Conservation (phyloP, 2,797 vertebrate genomes). For the Aeoliscus strigatus region DNA sequence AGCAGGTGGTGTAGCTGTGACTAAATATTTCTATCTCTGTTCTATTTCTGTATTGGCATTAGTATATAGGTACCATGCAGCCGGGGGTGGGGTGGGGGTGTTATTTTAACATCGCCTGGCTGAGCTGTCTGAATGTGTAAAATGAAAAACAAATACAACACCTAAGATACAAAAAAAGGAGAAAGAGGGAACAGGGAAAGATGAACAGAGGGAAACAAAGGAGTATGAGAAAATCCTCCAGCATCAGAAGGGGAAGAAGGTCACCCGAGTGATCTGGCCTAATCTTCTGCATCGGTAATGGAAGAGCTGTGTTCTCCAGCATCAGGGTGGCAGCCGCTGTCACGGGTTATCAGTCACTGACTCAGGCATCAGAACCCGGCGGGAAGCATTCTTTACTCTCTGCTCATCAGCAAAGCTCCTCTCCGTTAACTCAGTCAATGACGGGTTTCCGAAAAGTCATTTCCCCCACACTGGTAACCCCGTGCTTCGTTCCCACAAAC, state of each 20-base stretch:
- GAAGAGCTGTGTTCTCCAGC: slow-evolving; percentile 41
- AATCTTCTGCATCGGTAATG: slow-evolving; percentile 66
- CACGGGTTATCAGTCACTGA: slow-evolving; percentile 63
- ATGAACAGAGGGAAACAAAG: too few species aligned
- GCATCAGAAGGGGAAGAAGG: slow-evolving; percentile 38
- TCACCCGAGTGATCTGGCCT: slow-evolving; percentile 50
- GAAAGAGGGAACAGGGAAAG: too few species aligned
- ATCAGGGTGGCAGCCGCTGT: slow-evolving; percentile 32
- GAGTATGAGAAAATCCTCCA: too few species aligned
- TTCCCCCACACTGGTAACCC: slow-evolving; percentile 56
- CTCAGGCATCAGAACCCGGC: slow-evolving; percentile 38
- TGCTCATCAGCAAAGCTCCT: slow-evolving; percentile 59
- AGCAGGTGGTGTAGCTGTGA: too few species aligned
- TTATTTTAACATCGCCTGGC: too few species aligned
- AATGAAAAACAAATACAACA: too few species aligned
- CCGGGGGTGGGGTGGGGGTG: too few species aligned
- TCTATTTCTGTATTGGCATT: too few species aligned
- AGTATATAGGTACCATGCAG: too few species aligned
- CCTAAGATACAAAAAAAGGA: too few species aligned
- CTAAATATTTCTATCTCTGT: too few species aligned
- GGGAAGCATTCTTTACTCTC: slow-evolving; percentile 59
- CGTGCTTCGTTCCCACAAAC: slow-evolving; percentile 33
- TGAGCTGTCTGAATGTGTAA: too few species aligned
- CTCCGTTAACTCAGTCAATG: slow-evolving; percentile 70
- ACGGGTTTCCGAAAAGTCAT: slow-evolving; percentile 65